phyloP scores from a whole-genome alignment of 2,888 invertebrate species.

The Archaeoteleia sp. region DNA sequence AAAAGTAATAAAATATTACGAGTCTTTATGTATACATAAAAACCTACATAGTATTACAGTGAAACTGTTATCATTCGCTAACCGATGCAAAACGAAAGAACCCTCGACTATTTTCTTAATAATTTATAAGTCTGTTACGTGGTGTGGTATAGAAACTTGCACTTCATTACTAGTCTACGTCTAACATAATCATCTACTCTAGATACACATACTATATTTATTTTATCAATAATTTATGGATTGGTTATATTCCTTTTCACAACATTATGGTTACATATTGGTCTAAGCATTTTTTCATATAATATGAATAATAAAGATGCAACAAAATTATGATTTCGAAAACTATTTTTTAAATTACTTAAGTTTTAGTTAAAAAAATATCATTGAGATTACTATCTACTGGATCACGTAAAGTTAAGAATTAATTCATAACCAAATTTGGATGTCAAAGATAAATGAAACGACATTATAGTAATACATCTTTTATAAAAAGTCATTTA shows the following conservation, averaged over 20 bases:
- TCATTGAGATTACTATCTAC: too few species aligned
- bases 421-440: too few species aligned
- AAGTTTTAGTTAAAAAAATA: too few species aligned
- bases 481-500: not conserved
- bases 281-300: not conserved
- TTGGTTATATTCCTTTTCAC: not conserved
- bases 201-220: conserved; percentile 5
- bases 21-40: too few species aligned
- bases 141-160: conserved; percentile 16
- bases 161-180: conserved; percentile 18
- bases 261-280: not conserved
- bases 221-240: not conserved
- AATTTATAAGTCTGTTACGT: conserved; percentile 43
- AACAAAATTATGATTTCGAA: too few species aligned
- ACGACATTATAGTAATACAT: too few species aligned
- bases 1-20: not conserved
- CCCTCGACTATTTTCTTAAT: conserved; percentile 32
- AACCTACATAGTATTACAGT: too few species aligned
- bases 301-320: too few species aligned
- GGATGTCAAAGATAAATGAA: not conserved
- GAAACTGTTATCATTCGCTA: not conserved
- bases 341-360: too few species aligned
- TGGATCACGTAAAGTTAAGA: too few species aligned
- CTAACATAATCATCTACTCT: conserved; percentile 6
- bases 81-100: conserved; percentile 1